Percentiles rank a stretch among this genome's conserved stretches.
phyloP scores from a whole-genome alignment of 2,888 invertebrate genomes.

The Xestia rhomboidea region DNA sequence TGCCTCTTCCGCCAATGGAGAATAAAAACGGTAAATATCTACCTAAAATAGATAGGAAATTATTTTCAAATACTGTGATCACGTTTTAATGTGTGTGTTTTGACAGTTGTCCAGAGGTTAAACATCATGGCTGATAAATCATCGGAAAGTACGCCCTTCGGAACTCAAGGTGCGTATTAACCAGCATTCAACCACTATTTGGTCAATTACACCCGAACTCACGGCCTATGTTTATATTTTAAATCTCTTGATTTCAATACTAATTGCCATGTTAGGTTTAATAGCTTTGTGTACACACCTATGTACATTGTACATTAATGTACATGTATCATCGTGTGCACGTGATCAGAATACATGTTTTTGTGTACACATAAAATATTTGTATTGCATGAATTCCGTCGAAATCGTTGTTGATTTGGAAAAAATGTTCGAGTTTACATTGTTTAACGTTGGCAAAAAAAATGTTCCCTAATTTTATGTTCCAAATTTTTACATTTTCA shows the following conservation, averaged over 20 bases:
- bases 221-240: conserved; percentile 51
- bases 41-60: background rate
- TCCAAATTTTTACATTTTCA: background rate
- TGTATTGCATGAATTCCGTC: background rate
- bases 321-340: background rate
- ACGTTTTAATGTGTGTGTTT: conserved; percentile 51
- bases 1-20: conserved; percentile 85
- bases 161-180: conserved; percentile 84
- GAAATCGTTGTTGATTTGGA: background rate
- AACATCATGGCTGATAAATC: conserved; percentile 86
- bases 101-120: conserved; percentile 85
- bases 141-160: conserved; percentile 86
- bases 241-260: conserved; percentile 62
- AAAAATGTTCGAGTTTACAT: background rate
- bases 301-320: background rate
- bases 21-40: conserved; percentile 83
- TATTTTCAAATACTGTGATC: conserved; percentile 47
- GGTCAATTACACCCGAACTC: conserved; percentile 60
- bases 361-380: conserved; percentile 1
- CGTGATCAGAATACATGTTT: conserved; percentile 24
- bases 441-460: background rate
- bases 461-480: background rate
- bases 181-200: conserved; percentile 49
- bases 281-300: conserved; percentile 30
- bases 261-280: conserved; percentile 37